Base-by-base conservation (phyloP, 2,113 vertebrate species). In the Syngnathus floridae region DNA sequence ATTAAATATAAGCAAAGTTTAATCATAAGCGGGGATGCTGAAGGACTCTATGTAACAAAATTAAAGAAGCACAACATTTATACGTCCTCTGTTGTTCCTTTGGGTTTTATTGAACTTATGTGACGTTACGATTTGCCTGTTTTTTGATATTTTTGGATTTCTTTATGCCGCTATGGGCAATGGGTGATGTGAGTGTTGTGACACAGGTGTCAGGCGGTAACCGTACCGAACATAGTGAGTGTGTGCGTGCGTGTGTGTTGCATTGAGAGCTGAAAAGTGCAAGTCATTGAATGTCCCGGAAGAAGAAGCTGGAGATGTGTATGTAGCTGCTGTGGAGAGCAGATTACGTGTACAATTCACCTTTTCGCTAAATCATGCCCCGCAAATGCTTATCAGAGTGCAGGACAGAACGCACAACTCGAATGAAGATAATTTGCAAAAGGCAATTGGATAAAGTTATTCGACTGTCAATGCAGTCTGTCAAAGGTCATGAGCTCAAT, bases 51-150 rank as follows among this genome's bases (percentile, higher is more conserved):
- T 67, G 75, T 88, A 82, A 75, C 85, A 70, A 80, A 89, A 84
- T 84, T 88, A 86, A 90, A 89, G 81, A 92, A 92, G 91, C 91
- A 92, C 91, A 92, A 92, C 46, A 62, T 92, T 91, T 91, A 85
- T 91, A 91, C 86, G 76, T 88, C 77, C 79, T 82, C 82, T 88
- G 78, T 78, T 86, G 85, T 83, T 85, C 77, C 70, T 83, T 86
- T 87, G 73, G 73, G 76, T 80, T 88, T 84, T 74, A 78, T 82
- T 88, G 79, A 71, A 78, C 73, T 74, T 75, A 77, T 82, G 76
- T 86, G 81, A 88, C 74, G 85, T 89, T 88, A 74, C 75, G 70
- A 80, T 90, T 85, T 82, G 83, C 89, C 79, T 38, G 81, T 86
- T 83, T 86, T 85, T 87, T 82, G 69, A 84, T 86, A 76, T 73